Evolutionary conservation across 2,113 vertebrate species (phyloP), one percentile per base, ranked within the genome.

Genomic region (Chloebia gouldiae): DNA sequence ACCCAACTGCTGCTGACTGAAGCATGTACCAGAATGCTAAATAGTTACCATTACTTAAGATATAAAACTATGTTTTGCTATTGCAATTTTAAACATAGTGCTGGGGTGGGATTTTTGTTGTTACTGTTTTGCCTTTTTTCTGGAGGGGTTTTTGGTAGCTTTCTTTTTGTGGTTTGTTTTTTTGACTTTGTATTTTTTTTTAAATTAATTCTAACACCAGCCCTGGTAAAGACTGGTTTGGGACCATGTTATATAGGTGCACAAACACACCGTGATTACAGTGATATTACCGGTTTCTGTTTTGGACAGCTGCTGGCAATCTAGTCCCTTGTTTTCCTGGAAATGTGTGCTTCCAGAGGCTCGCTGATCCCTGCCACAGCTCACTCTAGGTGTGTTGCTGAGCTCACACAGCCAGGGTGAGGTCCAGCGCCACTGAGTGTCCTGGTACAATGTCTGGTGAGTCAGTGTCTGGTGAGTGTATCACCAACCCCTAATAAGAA

Each of bases 321-420:
- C 40, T 39, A 3, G 0, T 28, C 17, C 49, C 60, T 28, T 49
- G 2, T 19, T 65, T 69, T 72, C 77, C 80, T 47, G 40, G 35
- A 40, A 78, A 33, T 9, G 16, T 19, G 16, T 78, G 47, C 39
- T 89, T n/a, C 20, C 40, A 78, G 30, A 31, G 31, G 15, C 20
- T 49, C 1, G 0, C 16, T 4, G 5, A 22, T 27, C 35, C 35
- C 56, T 66, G 30, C 6, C 24, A 44, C 8, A 6, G 31, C 59
- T 64, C 5, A 0, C 21, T 65, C 54, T 54, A 42, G 66, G 31
- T 53, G 14, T 11, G 22, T 13, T 57, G 42, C 64, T 68, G 64
- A 91, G 30, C 57, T 64, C 21, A 50, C 40, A 4, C 21, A 60
- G 40, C 31, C 28, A 33, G 18, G 30, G 39, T 2, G 12, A 42